phyloP scores from a whole-genome alignment of 2,113 vertebrate species.

The Oncorhynchus gorbuscha region DNA sequence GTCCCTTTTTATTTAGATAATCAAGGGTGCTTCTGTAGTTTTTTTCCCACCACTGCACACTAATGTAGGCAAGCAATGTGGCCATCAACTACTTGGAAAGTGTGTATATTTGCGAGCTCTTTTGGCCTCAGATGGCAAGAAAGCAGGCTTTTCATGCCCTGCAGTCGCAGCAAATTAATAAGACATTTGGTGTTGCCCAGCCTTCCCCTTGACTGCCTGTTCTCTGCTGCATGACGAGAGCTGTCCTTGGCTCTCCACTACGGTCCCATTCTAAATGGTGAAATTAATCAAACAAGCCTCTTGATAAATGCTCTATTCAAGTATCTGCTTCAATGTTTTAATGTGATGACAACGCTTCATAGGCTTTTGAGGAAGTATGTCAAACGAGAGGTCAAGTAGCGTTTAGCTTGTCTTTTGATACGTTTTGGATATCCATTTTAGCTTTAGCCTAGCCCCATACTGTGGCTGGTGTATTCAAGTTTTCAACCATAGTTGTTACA shows the following conservation, averaged over 20 bases:
- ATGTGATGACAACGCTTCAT: neutral
- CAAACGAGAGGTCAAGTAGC: no score
- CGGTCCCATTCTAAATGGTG: constrained; percentile 43
- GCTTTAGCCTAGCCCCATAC: no score
- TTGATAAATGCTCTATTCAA: neutral
- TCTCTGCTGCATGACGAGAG: constrained; percentile 66
- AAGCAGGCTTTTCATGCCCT: constrained; percentile 75
- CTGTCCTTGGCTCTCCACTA: constrained; percentile 50
- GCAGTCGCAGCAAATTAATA: constrained; percentile 78
- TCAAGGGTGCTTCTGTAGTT: constrained; percentile 66
- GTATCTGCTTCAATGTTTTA: neutral
- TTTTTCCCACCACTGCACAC: constrained; percentile 69
- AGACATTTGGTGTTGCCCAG: constrained; percentile 79
- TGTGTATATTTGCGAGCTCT: constrained; percentile 40
- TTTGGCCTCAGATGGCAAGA: constrained; percentile 77
- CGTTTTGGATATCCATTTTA: no score
- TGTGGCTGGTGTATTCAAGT: no score
- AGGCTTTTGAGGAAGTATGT: neutral
- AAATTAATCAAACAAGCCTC: constrained; percentile 22
- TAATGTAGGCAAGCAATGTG: constrained; percentile 71
- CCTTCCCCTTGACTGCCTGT: constrained; percentile 75
- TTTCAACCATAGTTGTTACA: no score
- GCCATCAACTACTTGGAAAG: constrained; percentile 35
- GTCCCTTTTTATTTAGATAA: constrained; percentile 60
- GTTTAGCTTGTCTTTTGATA: no score